Base-by-base conservation (phyloP, 2,888 invertebrate genomes). In the Tipula lateralis region DNA sequence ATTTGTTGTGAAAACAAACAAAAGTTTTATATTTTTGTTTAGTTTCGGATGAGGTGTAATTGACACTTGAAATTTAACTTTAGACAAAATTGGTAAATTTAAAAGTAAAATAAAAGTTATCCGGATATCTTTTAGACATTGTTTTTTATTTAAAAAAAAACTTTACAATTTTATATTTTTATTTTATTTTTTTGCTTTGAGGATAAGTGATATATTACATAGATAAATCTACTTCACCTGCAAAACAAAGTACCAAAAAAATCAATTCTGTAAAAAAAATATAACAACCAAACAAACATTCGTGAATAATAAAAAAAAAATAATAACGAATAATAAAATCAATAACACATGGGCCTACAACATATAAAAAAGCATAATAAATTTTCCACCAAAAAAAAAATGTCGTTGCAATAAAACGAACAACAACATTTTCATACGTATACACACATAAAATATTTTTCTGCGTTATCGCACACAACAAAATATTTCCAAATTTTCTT, bases 101-200 rank as follows among this genome's bases (percentile, higher is more conserved):
- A 24, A 66, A 66, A 66, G 24, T 66, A 66, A 66, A 66, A 50
- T 50, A 50, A 66, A 66, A 66, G 66, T 66, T 66, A 66, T 66
- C 19, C 66, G 66, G 19, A 66, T 66, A 9, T 24, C 19, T 19
- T 24, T 12, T 66, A 66, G 66, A 66, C 66, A 24, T 66, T 66
- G 66, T 24, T 66, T n/a, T n/a, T n/a, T n/a, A n/a, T n/a, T n/a
- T n/a, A n/a, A n/a, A n/a, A n/a, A 12, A 12, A 66, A 66, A 66
- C 19, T 66, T 66, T 24, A 44, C n/a, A 44, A 44, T 44, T 6
- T 44, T 7, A 32, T 4, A 32, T 34, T 34, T 34, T 3, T 39
- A 39, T 39, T n/a, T 32, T n/a, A 2, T 39, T 24, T 66, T 24
- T 9, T 50, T 50, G 16, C 12, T 9, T 3, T 50, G n/a, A n/a